phyloP scores from a whole-genome alignment of 1,140 invertebrate genomes.

The Bradysia coprophila region DNA sequence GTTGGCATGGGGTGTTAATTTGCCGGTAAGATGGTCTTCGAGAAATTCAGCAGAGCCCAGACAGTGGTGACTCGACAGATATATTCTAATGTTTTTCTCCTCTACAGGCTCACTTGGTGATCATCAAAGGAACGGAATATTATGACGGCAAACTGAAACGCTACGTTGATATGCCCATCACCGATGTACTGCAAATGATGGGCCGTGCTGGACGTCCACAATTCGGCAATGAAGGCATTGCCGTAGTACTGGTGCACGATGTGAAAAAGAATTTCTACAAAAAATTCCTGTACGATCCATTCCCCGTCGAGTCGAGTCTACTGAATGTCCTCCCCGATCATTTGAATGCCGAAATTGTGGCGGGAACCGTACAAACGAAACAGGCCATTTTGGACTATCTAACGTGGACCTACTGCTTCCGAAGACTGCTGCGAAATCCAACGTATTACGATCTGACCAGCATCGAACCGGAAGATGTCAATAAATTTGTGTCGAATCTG shows the following conservation, averaged over 20 bases:
- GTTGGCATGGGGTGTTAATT: slow-evolving; percentile 97
- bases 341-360: slow-evolving; percentile 91
- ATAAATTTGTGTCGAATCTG: slow-evolving; percentile 49
- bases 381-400: slow-evolving; percentile 93
- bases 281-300: slow-evolving; percentile 97
- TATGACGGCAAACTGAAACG: slow-evolving; percentile 92
- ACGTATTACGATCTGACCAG: slow-evolving; percentile 74
- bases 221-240: slow-evolving; percentile 88
- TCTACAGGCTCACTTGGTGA: slow-evolving; percentile 25
- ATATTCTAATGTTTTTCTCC: too few species aligned
- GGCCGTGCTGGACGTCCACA: slow-evolving; percentile 88
- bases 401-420: slow-evolving; percentile 97
- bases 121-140: slow-evolving; percentile 81
- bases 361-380: slow-evolving; percentile 83
- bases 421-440: slow-evolving; percentile 85
- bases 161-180: slow-evolving; percentile 99
- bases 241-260: slow-evolving; percentile 94
- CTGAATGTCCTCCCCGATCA: slow-evolving; percentile 86
- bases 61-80: slow-evolving; percentile 23
- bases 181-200: slow-evolving; percentile 98
- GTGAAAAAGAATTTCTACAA: slow-evolving; percentile 99
- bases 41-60: slow-evolving; percentile 50
- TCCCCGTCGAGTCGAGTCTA: slow-evolving; percentile 94
- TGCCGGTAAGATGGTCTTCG: too few species aligned
- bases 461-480: slow-evolving; percentile 53